phyloP scores from a whole-genome alignment of 2,113 vertebrate genomes.

The Trinectes maculatus region DNA sequence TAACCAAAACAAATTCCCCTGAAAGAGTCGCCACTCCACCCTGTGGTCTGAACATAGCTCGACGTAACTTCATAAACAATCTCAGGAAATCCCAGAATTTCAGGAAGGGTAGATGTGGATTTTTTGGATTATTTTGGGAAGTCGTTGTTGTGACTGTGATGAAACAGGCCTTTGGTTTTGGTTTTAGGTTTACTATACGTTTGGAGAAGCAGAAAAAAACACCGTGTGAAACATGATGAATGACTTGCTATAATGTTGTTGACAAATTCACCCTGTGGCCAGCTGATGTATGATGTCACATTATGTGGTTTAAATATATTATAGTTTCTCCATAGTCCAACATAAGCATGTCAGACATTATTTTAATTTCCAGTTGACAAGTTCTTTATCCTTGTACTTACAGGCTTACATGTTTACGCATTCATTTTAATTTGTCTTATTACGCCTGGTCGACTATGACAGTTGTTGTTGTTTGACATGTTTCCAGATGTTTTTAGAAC shows the following conservation, averaged over 20 bases:
- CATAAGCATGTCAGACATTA: too few species aligned
- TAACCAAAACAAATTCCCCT: neutral
- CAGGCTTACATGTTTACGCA: too few species aligned
- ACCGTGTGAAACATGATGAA: neutral
- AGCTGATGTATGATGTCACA: neutral
- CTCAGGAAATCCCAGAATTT: neutral
- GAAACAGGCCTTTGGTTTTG: constrained; percentile 1
- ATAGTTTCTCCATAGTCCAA: too few species aligned
- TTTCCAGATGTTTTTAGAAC: too few species aligned
- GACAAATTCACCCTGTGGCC: too few species aligned
- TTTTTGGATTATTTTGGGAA: neutral
- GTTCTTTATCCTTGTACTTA: too few species aligned
- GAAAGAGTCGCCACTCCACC: neutral
- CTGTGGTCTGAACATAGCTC: neutral
- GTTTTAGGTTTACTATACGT: neutral
- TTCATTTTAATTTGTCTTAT: too few species aligned
- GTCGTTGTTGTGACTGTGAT: neutral
- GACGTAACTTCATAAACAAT: neutral
- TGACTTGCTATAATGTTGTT: too few species aligned
- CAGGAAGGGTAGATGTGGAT: neutral
- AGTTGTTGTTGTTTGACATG: too few species aligned
- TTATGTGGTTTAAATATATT: too few species aligned
- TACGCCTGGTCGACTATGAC: too few species aligned
- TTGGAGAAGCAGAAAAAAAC: neutral
- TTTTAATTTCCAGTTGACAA: too few species aligned